A percentile compares a stretch with the other conserved stretches of the same genome.
Evolutionary conservation across 1,140 invertebrate species (phyloP).

Genomic region (Parasteatoda tepidariorum): DNA sequence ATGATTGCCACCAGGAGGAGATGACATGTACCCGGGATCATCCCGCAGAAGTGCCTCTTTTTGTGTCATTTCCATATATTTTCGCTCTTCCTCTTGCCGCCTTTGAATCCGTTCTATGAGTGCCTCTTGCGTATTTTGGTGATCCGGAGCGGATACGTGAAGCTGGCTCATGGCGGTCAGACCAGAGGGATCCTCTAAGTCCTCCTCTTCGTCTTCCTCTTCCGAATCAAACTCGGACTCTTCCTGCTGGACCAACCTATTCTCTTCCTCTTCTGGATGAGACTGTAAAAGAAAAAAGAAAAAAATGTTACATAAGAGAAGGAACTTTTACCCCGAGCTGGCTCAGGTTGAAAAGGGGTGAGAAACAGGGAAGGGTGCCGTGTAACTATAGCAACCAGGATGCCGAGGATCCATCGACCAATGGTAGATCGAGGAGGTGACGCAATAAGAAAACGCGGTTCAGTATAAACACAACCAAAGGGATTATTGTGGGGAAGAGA

Average conservation of each 20-base stretch:
- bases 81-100: background rate
- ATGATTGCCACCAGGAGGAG: background rate
- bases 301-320: slow-evolving; percentile 66
- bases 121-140: background rate
- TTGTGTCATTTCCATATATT: slow-evolving; percentile 1
- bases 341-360: slow-evolving; percentile 28
- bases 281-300: slow-evolving; percentile 45
- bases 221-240: slow-evolving; percentile 43
- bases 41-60: slow-evolving; percentile 29
- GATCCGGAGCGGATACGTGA: slow-evolving; percentile 1
- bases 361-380: background rate
- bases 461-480: slow-evolving; percentile 15
- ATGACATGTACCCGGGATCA: slow-evolving; percentile 11
- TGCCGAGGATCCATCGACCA: slow-evolving; percentile 5
- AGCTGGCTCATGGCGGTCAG: slow-evolving; percentile 10
- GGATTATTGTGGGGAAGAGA: too few species aligned
- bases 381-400: slow-evolving; percentile 42
- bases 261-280: slow-evolving; percentile 62
- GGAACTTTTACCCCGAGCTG: slow-evolving; percentile 71
- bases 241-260: background rate
- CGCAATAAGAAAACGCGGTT: slow-evolving; percentile 31
- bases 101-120: background rate
- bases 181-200: slow-evolving; percentile 25
- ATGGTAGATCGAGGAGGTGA: slow-evolving; percentile 36
- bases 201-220: slow-evolving; percentile 21